These are phyloP conservation scores for Nysson spinosus DNA, from an alignment of 2,888 invertebrate species.

Conservation along the genomic window DNA sequence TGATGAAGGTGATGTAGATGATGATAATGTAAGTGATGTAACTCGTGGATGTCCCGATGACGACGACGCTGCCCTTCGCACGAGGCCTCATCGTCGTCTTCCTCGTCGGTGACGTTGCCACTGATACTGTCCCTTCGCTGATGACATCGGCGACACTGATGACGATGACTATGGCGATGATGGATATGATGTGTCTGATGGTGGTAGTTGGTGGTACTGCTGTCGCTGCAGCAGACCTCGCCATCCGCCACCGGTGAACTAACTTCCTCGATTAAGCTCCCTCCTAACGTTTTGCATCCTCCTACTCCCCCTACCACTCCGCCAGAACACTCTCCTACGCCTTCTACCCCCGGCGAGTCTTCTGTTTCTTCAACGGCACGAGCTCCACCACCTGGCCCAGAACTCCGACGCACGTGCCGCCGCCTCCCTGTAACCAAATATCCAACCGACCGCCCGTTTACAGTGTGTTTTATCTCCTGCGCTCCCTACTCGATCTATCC, in stretches of 20 bases:
- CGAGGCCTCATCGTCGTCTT: conserved; percentile 40
- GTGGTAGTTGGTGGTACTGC: conserved; percentile 41
- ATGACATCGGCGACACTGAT: conserved; percentile 1
- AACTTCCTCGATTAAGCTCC: conserved; percentile 51
- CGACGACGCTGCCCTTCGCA: conserved; percentile 34
- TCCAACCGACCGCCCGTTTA: conserved; percentile 59
- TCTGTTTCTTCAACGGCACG: conserved; percentile 56
- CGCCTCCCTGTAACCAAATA: conserved; percentile 76
- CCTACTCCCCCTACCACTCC: conserved; percentile 30
- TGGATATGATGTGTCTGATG: conserved; percentile 36
- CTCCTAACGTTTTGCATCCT: conserved; percentile 42
- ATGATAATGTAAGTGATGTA: conserved; percentile 19
- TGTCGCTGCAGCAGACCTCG: conserved; percentile 53
- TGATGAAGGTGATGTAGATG: conserved; percentile 28
- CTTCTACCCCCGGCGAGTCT: conserved; percentile 40
- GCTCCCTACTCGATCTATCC: conserved; percentile 51
- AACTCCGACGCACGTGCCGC: conserved; percentile 75
- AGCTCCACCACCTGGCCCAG: conserved; percentile 64
- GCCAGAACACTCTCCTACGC: conserved; percentile 10
- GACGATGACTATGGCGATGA: conserved; percentile 22
- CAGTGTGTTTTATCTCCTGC: conserved; percentile 60
- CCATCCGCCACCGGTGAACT: conserved; percentile 49
- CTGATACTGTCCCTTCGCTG: background rate
- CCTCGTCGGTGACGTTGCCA: conserved; percentile 25
- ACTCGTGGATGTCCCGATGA: conserved; percentile 36